phyloP scores from a whole-genome alignment of 2,797 vertebrate genomes.

The Rhinoraja longicauda region DNA sequence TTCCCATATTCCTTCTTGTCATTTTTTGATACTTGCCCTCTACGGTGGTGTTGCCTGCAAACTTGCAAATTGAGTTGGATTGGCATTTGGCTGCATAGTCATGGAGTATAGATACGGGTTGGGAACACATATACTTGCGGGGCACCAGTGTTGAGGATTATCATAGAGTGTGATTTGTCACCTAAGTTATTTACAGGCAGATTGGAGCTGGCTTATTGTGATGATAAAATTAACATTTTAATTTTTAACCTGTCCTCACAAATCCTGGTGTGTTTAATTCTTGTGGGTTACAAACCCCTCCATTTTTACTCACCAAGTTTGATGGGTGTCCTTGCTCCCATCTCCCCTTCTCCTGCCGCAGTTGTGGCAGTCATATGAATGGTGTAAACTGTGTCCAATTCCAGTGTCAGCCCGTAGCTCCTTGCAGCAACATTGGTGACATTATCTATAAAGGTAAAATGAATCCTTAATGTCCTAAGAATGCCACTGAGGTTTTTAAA shows the following conservation, averaged over 20 bases:
- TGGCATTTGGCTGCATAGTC: too few relatives aligned
- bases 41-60: background rate
- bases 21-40: background rate
- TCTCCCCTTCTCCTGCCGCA: conserved; percentile 54
- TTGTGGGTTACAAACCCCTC: conserved; percentile 42
- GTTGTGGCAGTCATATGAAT: conserved; percentile 55
- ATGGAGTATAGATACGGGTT: background rate
- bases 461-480: background rate
- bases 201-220: background rate
- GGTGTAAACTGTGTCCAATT: conserved; percentile 43
- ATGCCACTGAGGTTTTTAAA: background rate
- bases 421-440: conserved; percentile 37
- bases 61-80: background rate
- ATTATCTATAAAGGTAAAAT: background rate
- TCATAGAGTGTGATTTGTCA: background rate
- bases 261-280: conserved; percentile 41
- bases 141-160: too few relatives aligned
- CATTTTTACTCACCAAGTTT: background rate
- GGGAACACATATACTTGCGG: too few relatives aligned
- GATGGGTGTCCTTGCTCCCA: conserved; percentile 43
- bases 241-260: background rate
- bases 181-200: background rate
- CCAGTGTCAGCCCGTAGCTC: conserved; percentile 49
- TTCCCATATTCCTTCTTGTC: too few relatives aligned
- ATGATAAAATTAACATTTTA: background rate